A percentile compares a stretch with the other conserved stretches of the same genome.
phyloP scores from a whole-genome alignment of 2,797 vertebrate species.

The Arrhamphus sclerolepis region DNA sequence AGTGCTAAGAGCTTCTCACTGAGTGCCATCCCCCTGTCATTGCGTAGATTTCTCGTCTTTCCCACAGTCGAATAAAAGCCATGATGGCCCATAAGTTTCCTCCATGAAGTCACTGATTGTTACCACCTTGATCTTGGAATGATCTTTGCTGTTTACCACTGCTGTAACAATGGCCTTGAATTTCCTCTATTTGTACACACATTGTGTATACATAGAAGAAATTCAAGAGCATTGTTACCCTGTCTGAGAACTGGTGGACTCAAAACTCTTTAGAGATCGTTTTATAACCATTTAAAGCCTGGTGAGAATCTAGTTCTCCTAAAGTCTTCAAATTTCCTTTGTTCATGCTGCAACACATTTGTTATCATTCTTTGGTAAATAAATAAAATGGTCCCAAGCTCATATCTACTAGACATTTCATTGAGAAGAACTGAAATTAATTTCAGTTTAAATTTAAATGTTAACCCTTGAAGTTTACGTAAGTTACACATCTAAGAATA shows the following conservation, averaged over 20 bases:
- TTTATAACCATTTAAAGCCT: conserved; percentile 7
- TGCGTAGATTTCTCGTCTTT: no score
- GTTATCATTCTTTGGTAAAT: conserved; percentile 3
- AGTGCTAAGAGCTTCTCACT: no score
- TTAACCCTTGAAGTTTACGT: not conserved
- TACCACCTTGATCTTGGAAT: not conserved
- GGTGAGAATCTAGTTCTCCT: not conserved
- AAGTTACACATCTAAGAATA: not conserved
- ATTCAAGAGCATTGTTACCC: not conserved
- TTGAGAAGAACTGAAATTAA: not conserved
- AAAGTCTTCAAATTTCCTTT: conserved; percentile 4
- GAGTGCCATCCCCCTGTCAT: no score
- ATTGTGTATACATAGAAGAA: not conserved
- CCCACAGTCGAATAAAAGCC: no score
- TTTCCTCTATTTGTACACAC: conserved; percentile 13
- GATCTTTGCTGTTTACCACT: not conserved
- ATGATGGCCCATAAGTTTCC: conserved; percentile 2
- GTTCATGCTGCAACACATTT: not conserved
- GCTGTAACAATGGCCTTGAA: conserved; percentile 12
- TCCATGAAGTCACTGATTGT: not conserved
- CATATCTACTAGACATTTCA: not conserved
- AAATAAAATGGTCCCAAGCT: not conserved
- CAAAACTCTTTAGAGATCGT: conserved; percentile 1
- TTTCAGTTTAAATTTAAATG: not conserved
- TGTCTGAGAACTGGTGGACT: not conserved